Evolutionary conservation across 2,797 vertebrate genomes (phyloP).

Genomic region (Sebastes oblongus): DNA sequence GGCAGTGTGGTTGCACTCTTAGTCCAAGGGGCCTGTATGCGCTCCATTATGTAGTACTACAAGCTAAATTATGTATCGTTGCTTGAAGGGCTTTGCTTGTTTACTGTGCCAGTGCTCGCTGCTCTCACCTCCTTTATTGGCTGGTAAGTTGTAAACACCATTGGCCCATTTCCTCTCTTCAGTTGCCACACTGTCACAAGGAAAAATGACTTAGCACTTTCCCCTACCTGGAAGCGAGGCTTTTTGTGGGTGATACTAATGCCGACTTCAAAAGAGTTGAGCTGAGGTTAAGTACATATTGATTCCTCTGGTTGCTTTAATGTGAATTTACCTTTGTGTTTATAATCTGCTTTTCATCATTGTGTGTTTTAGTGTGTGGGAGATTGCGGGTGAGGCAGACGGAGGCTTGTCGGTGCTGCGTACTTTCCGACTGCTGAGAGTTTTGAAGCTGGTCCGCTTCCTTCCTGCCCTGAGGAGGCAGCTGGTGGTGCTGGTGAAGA

Average conservation of each 20-base stretch:
- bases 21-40: slow-evolving; percentile 50
- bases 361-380: slow-evolving; percentile 86
- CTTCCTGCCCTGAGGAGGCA: slow-evolving; percentile 92
- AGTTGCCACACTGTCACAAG: neutral
- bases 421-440: slow-evolving; percentile 91
- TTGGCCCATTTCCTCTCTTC: slow-evolving; percentile 27
- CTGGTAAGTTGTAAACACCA: slow-evolving; percentile 31
- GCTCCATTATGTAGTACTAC: slow-evolving; percentile 65
- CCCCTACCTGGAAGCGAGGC: neutral
- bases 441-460: slow-evolving; percentile 93
- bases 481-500: slow-evolving; percentile 94
- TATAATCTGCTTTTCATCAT: neutral
- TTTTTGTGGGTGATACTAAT: neutral
- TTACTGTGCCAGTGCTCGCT: slow-evolving; percentile 33
- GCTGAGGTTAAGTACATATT: slow-evolving; percentile 2
- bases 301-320: slow-evolving; percentile 6
- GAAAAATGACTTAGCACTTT: slow-evolving; percentile 1
- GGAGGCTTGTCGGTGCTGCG: slow-evolving; percentile 91
- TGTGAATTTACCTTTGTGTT: slow-evolving; percentile 12
- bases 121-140: slow-evolving; percentile 25
- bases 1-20: slow-evolving; percentile 15
- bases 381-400: slow-evolving; percentile 89
- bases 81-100: slow-evolving; percentile 54
- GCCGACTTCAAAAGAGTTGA: slow-evolving; percentile 6
- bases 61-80: slow-evolving; percentile 67